A percentile compares a stretch with the other conserved stretches of the same genome.
Conservation (phyloP, 2,113 vertebrate species). For the Anhinga anhinga region DNA sequence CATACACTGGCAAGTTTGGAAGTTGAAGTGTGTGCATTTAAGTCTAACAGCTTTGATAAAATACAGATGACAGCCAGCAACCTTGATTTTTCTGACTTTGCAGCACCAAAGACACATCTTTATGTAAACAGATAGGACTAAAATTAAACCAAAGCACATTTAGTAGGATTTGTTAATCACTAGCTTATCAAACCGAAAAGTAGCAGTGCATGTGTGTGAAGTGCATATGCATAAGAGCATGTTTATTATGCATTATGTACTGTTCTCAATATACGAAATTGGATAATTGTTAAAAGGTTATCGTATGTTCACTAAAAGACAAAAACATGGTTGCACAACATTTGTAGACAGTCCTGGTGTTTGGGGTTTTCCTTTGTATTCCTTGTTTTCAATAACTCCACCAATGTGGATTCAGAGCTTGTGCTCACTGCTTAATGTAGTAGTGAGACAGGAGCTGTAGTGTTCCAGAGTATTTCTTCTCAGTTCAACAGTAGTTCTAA, state of each 20-base stretch:
- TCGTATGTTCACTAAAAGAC: background rate
- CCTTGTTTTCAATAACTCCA: background rate
- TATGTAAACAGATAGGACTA: background rate
- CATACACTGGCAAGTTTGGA: background rate
- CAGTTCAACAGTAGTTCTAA: background rate
- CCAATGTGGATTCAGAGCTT: background rate
- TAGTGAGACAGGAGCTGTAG: background rate
- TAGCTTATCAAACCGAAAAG: background rate
- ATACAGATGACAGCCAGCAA: background rate
- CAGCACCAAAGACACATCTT: background rate
- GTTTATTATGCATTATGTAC: background rate
- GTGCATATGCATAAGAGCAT: accelerated
- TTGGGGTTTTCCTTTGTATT: background rate
- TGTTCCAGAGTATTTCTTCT: background rate
- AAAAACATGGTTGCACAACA: background rate
- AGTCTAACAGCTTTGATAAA: background rate
- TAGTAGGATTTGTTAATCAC: background rate
- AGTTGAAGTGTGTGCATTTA: background rate
- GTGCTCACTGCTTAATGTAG: background rate
- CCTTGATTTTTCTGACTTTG: background rate
- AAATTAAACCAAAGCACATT: background rate
- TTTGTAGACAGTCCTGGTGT: background rate
- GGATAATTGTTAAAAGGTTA: background rate
- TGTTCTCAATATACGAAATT: background rate
- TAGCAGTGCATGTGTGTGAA: background rate